Evolutionary conservation across 2,113 vertebrate genomes (phyloP).

Genomic region (Amblyornis subalaris): DNA sequence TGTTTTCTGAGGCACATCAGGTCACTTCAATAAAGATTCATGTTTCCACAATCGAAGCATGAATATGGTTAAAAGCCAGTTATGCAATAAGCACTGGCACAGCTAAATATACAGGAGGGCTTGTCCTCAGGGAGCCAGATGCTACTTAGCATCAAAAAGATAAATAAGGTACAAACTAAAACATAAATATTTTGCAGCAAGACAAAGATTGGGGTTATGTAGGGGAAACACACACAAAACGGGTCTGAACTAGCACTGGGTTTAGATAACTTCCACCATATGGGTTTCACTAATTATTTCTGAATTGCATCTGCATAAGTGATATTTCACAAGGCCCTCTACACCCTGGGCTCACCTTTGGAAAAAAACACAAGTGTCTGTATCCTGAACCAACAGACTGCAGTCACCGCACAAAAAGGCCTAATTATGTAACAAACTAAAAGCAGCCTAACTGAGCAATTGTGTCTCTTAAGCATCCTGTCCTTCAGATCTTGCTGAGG

Average conservation of each 20-base stretch:
- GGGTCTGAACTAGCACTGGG: neutral
- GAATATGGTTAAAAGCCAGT: conserved; percentile 32
- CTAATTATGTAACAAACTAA: conserved; percentile 43
- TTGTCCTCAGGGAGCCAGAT: conserved; percentile 25
- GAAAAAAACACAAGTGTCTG: neutral
- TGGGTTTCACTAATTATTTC: conserved; percentile 34
- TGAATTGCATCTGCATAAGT: conserved; percentile 16
- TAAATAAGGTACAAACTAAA: conserved; percentile 38
- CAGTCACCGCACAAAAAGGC: conserved; percentile 43
- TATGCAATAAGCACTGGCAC: conserved; percentile 6
- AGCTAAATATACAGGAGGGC: conserved; percentile 39
- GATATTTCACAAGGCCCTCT: conserved; percentile 15
- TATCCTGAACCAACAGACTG: neutral
- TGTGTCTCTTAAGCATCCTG: conserved; percentile 47
- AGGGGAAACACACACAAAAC: neutral
- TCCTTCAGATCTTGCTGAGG: conserved; percentile 25
- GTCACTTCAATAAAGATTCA: neutral
- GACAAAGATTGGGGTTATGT: neutral
- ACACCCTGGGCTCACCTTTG: neutral
- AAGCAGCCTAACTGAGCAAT: conserved; percentile 45
- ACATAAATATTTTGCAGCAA: conserved; percentile 39
- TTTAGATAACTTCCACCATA: neutral
- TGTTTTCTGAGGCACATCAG: conserved; percentile 10
- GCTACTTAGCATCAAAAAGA: conserved; percentile 24
- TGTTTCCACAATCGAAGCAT: conserved; percentile 21